Conservation (phyloP, 1,140 invertebrate genomes). For the Drosophila oshimai region DNA sequence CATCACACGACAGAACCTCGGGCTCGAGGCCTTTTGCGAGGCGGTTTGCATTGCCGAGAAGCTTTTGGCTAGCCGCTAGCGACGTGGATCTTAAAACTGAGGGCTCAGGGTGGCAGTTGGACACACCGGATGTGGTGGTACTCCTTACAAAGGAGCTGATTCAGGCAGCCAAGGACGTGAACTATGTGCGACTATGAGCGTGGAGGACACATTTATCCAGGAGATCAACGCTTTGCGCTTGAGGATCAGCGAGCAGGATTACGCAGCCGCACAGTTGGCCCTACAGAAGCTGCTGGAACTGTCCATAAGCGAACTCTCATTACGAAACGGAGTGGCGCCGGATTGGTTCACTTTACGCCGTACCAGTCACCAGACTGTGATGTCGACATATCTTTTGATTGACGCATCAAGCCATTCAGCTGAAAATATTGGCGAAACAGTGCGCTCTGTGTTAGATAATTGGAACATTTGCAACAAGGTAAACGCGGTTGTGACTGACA, state of each 20-base stretch:
- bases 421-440: too few relatives aligned
- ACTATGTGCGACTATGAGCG: neutral
- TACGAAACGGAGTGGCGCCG: too few relatives aligned
- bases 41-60: constrained; percentile 20
- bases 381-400: too few relatives aligned
- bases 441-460: too few relatives aligned
- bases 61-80: too few relatives aligned
- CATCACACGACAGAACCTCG: neutral
- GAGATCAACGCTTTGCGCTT: constrained; percentile 21
- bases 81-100: neutral
- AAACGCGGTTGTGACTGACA: too few relatives aligned
- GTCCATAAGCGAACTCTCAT: constrained; percentile 13
- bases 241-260: neutral
- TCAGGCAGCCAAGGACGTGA: neutral
- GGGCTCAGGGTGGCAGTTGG: neutral
- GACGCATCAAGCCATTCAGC: too few relatives aligned
- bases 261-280: constrained; percentile 1
- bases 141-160: too few relatives aligned
- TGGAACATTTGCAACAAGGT: too few relatives aligned
- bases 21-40: neutral
- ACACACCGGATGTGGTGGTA: neutral
- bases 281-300: constrained; percentile 10
- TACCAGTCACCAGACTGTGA: too few relatives aligned
- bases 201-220: constrained; percentile 12
- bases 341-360: too few relatives aligned